Evolutionary conservation across 2,888 invertebrate species (phyloP).

Genomic region (Mamestra brassicae): DNA sequence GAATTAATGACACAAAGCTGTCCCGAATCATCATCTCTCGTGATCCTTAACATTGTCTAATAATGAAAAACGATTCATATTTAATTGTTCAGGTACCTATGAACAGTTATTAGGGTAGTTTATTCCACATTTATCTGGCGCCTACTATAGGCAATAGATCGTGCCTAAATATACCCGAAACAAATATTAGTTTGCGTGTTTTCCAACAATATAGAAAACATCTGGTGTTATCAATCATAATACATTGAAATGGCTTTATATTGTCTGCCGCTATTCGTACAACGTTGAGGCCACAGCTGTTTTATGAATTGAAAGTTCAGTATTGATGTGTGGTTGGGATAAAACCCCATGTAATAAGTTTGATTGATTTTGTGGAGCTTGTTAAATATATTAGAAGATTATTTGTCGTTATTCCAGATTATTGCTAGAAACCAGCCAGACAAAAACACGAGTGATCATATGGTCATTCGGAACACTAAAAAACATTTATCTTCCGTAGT

Average conservation of each 20-base stretch:
- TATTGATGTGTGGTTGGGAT: background rate
- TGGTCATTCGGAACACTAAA: too few relatives aligned
- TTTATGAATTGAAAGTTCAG: background rate
- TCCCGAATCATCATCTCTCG: too few relatives aligned
- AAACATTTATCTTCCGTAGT: too few relatives aligned
- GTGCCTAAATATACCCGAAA: slow-evolving; percentile 25
- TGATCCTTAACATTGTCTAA: too few relatives aligned
- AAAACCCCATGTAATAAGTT: background rate
- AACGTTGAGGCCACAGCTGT: background rate
- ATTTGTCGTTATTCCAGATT: too few relatives aligned
- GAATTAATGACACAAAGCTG: too few relatives aligned
- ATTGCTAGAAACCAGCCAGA: too few relatives aligned
- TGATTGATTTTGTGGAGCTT: background rate
- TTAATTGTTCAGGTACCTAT: too few relatives aligned
- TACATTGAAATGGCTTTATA: slow-evolving; percentile 34
- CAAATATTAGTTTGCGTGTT: slow-evolving; percentile 39
- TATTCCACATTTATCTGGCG: too few relatives aligned
- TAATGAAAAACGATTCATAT: too few relatives aligned
- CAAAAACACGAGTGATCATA: too few relatives aligned
- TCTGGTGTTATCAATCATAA: slow-evolving; percentile 41
- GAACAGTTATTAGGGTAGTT: too few relatives aligned
- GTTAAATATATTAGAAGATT: background rate
- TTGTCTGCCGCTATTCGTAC: background rate
- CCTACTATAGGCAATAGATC: slow-evolving; percentile 32
- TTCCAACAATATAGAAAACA: slow-evolving; percentile 24